A percentile compares a stretch with the other conserved stretches of the same genome.
phyloP scores from a whole-genome alignment of 2,888 invertebrate species.

The Escarpia spicata region DNA sequence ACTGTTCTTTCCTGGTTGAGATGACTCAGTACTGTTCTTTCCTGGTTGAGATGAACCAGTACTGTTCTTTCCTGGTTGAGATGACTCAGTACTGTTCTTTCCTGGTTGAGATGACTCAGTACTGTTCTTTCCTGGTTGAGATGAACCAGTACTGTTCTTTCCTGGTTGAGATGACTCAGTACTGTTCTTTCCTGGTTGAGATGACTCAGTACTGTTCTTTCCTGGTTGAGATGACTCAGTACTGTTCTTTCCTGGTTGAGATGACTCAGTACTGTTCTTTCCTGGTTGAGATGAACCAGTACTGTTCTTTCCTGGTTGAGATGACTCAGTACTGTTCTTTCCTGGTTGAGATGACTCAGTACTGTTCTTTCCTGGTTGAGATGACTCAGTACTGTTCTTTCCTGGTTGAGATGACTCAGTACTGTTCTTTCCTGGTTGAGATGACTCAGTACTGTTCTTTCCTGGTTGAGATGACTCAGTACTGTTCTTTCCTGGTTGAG shows the following conservation, averaged over 20 bases:
- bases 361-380: not conserved
- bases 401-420: not conserved
- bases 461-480: not conserved
- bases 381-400: not conserved
- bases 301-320: not conserved
- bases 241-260: not conserved
- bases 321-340: not conserved
- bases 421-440: not conserved
- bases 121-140: not conserved
- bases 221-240: not conserved
- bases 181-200: not conserved
- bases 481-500: not conserved
- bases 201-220: not conserved
- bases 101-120: not conserved
- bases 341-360: not conserved
- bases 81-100: not conserved
- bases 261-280: not conserved
- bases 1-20: not conserved
- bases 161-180: not conserved
- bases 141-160: not conserved
- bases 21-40: not conserved
- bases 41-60: not conserved
- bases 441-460: not conserved
- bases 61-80: not conserved
- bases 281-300: not conserved